Base-by-base conservation (phyloP, 64 coral and sea anemone species). In the Montipora cactus region DNA sequence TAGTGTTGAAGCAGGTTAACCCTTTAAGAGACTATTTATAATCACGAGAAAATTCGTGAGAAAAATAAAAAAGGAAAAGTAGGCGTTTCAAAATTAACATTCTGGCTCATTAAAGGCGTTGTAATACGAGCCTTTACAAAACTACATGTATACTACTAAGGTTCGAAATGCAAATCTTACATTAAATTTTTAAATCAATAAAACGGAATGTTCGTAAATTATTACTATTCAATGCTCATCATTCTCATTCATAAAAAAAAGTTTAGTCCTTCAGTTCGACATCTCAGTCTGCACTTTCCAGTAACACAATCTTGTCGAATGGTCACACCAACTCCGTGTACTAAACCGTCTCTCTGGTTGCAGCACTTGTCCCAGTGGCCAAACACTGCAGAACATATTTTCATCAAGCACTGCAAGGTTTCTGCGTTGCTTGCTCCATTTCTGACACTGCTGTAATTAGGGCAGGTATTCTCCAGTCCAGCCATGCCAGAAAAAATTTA, bases 301-400 rank as follows among this genome's bases (percentile, higher is more conserved):
- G 69, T 21, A 73, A 8, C 3, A 73, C 21, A 73, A 73, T 73
- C 69, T 73, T 79, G 77, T 55, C 45, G 4, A 79, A 12, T 3
- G 77, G 77, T 48, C 77, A 46, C 77, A 79, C 77, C 5, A 79
- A 19, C 50, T 79, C 77, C 15, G 46, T 4, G 77, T 79, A 79
- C 77, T 50, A 79, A 13, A 3, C 77, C 77, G 23, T 79, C 50
- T 14, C 14, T 18, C 5, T 46, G 77, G 49, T 55, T 79, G 77
- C 2, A 79, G 10, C 46, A 79, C 77, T 79, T 47, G 0, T 79
- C 46, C 77, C 49, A 79, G 4, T 6, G 77, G 77, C 77, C 77
- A 79, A 4, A n/a, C 5, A 79, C 77, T 79, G 18, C 77, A 12
- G 37, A 45, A 45, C 0, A 2, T 11, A 4, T 79, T 79, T 23